Evolutionary conservation across 2,797 vertebrate genomes (phyloP).

Genomic region (Gallinago stenura): DNA sequence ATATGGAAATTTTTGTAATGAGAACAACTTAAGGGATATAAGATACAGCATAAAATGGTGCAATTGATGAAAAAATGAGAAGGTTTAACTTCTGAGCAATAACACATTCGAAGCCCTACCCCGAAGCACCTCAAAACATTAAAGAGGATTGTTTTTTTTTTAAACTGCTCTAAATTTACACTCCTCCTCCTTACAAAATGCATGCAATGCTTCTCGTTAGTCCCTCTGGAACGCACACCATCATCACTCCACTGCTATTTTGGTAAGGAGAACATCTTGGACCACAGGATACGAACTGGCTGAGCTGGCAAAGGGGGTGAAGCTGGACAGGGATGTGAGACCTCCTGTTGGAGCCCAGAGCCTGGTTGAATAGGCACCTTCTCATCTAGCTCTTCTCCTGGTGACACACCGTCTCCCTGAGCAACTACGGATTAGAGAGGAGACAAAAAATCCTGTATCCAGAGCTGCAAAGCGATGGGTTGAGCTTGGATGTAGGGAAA

Average conservation of each 20-base stretch:
- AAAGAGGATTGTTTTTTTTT: neutral
- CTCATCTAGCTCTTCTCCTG: neutral
- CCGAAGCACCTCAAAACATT: neutral
- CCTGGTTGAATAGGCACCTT: neutral
- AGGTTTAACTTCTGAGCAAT: neutral
- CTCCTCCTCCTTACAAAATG: neutral
- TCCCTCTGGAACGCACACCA: neutral
- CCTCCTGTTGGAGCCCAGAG: neutral
- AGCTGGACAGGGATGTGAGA: neutral
- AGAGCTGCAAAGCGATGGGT: neutral
- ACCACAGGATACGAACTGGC: neutral
- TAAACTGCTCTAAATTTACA: neutral
- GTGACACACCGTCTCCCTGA: neutral
- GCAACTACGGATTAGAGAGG: conserved; percentile 10
- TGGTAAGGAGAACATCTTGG: neutral
- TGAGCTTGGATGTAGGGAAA: conserved; percentile 8
- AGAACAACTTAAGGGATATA: neutral
- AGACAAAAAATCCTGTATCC: neutral
- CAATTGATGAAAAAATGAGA: neutral
- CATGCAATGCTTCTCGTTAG: accelerated
- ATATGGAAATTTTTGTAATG: neutral
- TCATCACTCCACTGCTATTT: neutral
- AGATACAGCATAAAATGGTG: neutral
- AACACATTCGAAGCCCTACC: neutral
- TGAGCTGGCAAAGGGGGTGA: neutral